phyloP scores from a whole-genome alignment of 2,888 invertebrate species.

The Cryptus viduatorius region DNA sequence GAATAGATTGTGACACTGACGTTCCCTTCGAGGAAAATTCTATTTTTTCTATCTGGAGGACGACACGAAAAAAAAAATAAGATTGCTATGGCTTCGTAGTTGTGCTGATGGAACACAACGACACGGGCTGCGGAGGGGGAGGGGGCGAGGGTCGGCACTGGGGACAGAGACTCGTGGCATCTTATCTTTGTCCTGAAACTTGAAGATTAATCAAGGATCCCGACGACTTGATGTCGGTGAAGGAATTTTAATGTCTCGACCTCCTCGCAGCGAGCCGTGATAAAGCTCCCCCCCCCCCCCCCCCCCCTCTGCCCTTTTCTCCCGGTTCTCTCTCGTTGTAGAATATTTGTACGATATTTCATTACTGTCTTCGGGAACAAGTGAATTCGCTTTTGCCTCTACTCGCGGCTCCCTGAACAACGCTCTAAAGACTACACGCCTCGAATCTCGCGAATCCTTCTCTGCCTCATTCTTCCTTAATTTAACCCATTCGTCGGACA shows the following conservation, averaged over 20 bases:
- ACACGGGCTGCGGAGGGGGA: background rate
- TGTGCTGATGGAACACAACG: slow-evolving; percentile 18
- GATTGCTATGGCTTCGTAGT: background rate
- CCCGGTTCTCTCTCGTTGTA: slow-evolving; percentile 39
- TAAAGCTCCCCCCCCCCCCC: slow-evolving; percentile 39
- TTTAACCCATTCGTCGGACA: slow-evolving; percentile 53
- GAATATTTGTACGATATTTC: slow-evolving; percentile 65
- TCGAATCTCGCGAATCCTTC: slow-evolving; percentile 25
- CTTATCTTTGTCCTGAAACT: slow-evolving; percentile 60
- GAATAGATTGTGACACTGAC: background rate
- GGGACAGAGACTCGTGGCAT: slow-evolving; percentile 18
- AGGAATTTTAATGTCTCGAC: slow-evolving; percentile 71
- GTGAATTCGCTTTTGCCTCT: slow-evolving; percentile 45
- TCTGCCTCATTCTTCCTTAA: slow-evolving; percentile 47
- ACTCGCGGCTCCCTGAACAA: slow-evolving; percentile 3
- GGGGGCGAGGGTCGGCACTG: no score
- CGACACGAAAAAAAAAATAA: background rate
- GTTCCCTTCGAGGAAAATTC: background rate
- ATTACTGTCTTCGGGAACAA: slow-evolving; percentile 59
- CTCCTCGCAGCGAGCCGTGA: slow-evolving; percentile 44
- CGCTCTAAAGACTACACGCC: slow-evolving; percentile 16
- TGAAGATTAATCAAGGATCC: slow-evolving; percentile 70
- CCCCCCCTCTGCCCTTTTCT: slow-evolving; percentile 15
- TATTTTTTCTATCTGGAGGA: background rate
- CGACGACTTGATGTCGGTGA: slow-evolving; percentile 69